Conservation (phyloP, 2,113 vertebrate genomes). For the Burhinus bistriatus region DNA sequence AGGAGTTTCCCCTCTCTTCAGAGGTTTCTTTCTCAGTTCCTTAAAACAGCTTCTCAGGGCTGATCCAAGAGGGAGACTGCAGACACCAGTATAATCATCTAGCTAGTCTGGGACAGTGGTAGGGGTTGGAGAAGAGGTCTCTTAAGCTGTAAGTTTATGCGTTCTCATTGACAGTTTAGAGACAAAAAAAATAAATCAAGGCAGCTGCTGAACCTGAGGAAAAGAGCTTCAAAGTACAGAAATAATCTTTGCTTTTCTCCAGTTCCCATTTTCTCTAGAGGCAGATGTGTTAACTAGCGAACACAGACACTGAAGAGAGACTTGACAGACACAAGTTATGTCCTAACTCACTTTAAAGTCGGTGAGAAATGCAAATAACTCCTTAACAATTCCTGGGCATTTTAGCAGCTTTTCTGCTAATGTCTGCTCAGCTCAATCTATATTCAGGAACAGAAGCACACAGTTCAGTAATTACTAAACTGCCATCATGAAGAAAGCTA, state of each 20-base stretch:
- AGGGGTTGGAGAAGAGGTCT: neutral
- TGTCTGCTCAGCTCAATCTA: neutral
- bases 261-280: neutral
- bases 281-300: neutral
- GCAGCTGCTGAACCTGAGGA: neutral
- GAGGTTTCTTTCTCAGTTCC: neutral
- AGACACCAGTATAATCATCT: neutral
- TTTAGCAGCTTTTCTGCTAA: neutral
- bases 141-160: neutral
- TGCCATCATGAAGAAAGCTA: neutral
- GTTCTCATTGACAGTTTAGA: neutral
- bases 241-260: neutral
- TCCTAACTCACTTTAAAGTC: neutral
- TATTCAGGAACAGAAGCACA: neutral
- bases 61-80: neutral
- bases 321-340: slow-evolving; percentile 2
- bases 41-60: neutral
- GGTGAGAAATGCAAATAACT: slow-evolving; percentile 12
- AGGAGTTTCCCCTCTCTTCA: neutral
- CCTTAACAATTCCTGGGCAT: neutral
- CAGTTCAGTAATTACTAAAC: neutral
- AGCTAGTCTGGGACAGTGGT: neutral
- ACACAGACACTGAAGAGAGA: neutral
- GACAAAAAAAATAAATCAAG: neutral
- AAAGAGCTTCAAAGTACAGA: neutral